These are phyloP conservation scores for Phthorimaea operculella DNA, from an alignment of 1,140 invertebrate species.

Conservation along the genomic window DNA sequence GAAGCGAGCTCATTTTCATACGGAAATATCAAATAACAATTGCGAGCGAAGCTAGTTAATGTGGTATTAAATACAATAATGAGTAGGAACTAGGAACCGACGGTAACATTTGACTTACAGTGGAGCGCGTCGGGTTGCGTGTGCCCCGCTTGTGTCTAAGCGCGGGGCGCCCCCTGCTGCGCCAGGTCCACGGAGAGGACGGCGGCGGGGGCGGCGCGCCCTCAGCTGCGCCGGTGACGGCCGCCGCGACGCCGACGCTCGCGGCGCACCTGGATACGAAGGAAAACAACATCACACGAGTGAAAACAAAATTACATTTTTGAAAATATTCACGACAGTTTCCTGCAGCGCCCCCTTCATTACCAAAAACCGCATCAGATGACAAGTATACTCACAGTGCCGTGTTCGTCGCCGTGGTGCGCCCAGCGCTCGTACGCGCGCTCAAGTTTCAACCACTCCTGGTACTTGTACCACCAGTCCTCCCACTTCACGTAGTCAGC, in stretches of 20 bases:
- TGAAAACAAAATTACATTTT: too few species aligned
- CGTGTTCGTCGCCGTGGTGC: conserved; percentile 41
- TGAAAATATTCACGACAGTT: too few species aligned
- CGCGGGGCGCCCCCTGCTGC: conserved; percentile 35
- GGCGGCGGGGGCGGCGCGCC: conserved; percentile 56
- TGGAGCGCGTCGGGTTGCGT: too few species aligned
- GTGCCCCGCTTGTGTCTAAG: background rate
- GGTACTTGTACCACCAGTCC: conserved; percentile 94
- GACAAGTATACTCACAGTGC: background rate
- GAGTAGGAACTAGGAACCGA: too few species aligned
- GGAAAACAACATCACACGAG: background rate
- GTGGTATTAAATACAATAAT: too few species aligned
- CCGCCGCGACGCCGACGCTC: conserved; percentile 46
- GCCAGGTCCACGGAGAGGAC: conserved; percentile 52
- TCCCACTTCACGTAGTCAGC: conserved; percentile 93
- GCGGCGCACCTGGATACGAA: conserved; percentile 34
- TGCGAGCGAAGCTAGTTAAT: too few species aligned
- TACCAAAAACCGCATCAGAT: too few species aligned
- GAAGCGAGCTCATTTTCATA: too few species aligned
- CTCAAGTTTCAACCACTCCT: conserved; percentile 89
- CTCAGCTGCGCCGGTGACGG: conserved; percentile 49
- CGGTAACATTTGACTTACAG: too few species aligned
- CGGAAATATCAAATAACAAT: too few species aligned
- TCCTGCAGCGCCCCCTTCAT: too few species aligned
- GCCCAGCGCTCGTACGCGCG: conserved; percentile 83